Conservation (phyloP, 1,140 invertebrate species). For the Euglossa dilemma region DNA sequence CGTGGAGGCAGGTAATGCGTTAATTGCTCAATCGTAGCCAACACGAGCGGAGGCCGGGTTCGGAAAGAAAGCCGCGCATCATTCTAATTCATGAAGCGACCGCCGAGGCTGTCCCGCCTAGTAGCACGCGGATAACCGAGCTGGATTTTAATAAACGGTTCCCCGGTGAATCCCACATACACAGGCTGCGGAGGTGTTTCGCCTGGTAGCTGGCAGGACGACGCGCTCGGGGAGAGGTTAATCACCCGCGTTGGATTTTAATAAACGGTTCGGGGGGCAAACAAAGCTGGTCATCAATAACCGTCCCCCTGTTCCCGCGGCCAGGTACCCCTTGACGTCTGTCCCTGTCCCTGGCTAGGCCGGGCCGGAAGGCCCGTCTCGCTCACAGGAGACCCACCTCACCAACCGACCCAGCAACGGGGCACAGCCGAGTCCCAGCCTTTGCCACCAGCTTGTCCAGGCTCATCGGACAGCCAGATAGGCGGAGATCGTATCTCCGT, state of each 20-base stretch:
- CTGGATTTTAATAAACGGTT: slow-evolving; percentile 71
- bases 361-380: too few species aligned
- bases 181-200: slow-evolving; percentile 67
- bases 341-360: slow-evolving; percentile 1
- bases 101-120: slow-evolving; percentile 59
- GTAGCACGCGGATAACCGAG: slow-evolving; percentile 57
- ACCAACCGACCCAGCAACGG: slow-evolving; percentile 48
- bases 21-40: slow-evolving; percentile 34
- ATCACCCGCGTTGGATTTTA: slow-evolving; percentile 80
- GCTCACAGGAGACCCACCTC: slow-evolving; percentile 60
- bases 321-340: slow-evolving; percentile 10
- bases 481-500: slow-evolving; percentile 81
- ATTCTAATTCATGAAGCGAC: slow-evolving; percentile 51
- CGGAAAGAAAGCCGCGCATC: slow-evolving; percentile 22
- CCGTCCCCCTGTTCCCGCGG: slow-evolving; percentile 56
- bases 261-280: slow-evolving; percentile 80
- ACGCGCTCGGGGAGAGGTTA: slow-evolving; percentile 74
- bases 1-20: not conserved
- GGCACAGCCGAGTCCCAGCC: slow-evolving; percentile 56
- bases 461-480: slow-evolving; percentile 74
- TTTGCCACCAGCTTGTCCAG: slow-evolving; percentile 76
- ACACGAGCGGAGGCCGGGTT: not conserved
- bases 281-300: slow-evolving; percentile 80
- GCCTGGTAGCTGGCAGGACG: slow-evolving; percentile 71
- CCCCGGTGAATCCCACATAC: slow-evolving; percentile 46